Conservation (phyloP, 2,888 invertebrate species). For the Caenorhabditis parvicauda region DNA sequence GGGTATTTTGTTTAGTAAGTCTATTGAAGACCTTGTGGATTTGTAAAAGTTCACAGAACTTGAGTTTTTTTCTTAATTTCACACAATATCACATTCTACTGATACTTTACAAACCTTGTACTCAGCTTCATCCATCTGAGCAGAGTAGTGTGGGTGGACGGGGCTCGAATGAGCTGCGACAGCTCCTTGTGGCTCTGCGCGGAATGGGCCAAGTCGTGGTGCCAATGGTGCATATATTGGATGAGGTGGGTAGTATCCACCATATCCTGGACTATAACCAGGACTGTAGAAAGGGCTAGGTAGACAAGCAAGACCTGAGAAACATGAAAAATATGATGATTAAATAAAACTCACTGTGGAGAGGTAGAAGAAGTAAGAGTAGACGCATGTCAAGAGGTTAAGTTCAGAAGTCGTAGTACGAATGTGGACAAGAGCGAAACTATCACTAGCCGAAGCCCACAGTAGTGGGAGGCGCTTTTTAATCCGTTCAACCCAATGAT, state of each 20-base stretch:
- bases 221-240: conserved; percentile 7
- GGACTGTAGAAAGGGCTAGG: conserved; percentile 36
- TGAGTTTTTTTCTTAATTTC: conserved; percentile 16
- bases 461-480: too few species aligned
- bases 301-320: conserved; percentile 23
- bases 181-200: conserved; percentile 36
- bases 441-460: too few species aligned
- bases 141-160: conserved; percentile 27
- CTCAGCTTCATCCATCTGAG: conserved; percentile 33
- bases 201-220: conserved; percentile 41
- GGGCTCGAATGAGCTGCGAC: conserved; percentile 21
- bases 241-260: conserved; percentile 21
- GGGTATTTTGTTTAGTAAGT: background rate
- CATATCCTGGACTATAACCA: conserved; percentile 33
- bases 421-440: too few species aligned
- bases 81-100: background rate
- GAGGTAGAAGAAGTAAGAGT: too few species aligned
- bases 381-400: too few species aligned
- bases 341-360: background rate
- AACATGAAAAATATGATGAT: background rate
- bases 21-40: background rate
- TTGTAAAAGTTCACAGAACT: background rate
- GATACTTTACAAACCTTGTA: background rate
- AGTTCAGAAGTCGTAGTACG: too few species aligned
- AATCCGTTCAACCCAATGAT: too few species aligned